Evolutionary conservation across 30 jellyfish, hydroid and myxozoan genomes (phyloP).

Genomic region (Chrysaora quinquecirrha): DNA sequence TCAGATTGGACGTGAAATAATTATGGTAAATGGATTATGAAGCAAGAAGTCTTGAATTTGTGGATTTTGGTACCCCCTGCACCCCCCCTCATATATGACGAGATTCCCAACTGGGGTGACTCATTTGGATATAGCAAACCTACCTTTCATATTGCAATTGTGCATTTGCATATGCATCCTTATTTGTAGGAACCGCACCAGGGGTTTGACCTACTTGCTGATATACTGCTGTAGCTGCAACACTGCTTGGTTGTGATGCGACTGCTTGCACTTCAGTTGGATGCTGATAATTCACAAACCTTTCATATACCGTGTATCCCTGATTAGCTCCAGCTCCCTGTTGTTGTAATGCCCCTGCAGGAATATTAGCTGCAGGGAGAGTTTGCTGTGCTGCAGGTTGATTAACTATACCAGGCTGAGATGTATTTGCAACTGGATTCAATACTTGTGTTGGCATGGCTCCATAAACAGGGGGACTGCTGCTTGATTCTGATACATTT

Average conservation of each 20-base stretch:
- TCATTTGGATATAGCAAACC: too few relatives aligned
- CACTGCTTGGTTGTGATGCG: not conserved
- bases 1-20: too few relatives aligned
- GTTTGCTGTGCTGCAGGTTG: too few relatives aligned
- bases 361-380: not conserved
- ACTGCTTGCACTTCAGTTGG: slow-evolving; percentile 17
- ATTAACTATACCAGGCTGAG: too few relatives aligned
- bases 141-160: slow-evolving; percentile 45
- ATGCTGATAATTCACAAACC: slow-evolving; percentile 49
- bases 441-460: too few relatives aligned
- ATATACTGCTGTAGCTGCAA: not conserved
- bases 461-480: too few relatives aligned
- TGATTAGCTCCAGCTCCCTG: slow-evolving; percentile 16
- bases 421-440: slow-evolving; percentile 29
- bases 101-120: too few relatives aligned
- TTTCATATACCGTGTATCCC: slow-evolving; percentile 55
- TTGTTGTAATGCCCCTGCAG: not conserved
- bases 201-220: not conserved
- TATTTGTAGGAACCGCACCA: slow-evolving; percentile 8
- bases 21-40: too few relatives aligned
- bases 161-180: slow-evolving; percentile 47
- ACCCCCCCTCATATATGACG: too few relatives aligned
- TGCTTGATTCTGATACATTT: too few relatives aligned
- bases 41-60: too few relatives aligned
- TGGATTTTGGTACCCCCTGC: too few relatives aligned